Conservation (phyloP, 92 coral and sea anemone species). For the Palythoa grandis region DNA sequence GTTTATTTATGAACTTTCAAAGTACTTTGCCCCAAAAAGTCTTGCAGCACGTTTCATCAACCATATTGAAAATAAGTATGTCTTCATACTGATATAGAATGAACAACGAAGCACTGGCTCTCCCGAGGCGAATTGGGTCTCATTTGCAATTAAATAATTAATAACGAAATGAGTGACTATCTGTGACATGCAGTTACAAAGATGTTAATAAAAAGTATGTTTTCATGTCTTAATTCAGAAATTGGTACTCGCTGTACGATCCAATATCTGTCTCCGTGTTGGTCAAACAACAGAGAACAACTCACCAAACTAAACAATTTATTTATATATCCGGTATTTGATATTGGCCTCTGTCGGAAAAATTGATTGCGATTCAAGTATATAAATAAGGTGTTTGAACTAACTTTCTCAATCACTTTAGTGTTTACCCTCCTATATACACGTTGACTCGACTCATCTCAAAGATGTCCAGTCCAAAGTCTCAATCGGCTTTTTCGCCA, state of each 20-base stretch:
- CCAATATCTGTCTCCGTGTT: conserved; percentile 31
- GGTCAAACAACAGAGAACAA: conserved; percentile 21
- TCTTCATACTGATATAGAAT: neutral
- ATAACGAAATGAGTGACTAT: neutral
- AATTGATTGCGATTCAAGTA: conserved; percentile 39
- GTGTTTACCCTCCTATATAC: conserved; percentile 31
- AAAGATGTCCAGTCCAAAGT: conserved; percentile 20
- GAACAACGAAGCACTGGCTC: neutral
- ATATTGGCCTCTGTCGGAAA: conserved; percentile 37
- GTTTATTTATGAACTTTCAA: conserved; percentile 18
- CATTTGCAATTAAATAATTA: neutral
- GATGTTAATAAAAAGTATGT: conserved; percentile 4
- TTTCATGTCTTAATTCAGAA: conserved; percentile 29
- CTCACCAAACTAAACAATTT: conserved; percentile 37
- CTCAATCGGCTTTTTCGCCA: conserved; percentile 34
- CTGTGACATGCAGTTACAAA: neutral
- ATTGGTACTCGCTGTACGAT: neutral
- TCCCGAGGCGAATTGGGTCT: neutral
- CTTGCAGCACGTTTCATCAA: conserved; percentile 5
- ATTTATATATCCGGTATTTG: conserved; percentile 29
- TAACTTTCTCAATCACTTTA: conserved; percentile 24
- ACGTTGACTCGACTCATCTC: neutral
- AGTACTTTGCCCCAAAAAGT: neutral
- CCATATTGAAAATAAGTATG: neutral
- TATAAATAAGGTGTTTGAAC: conserved; percentile 41